Base-by-base conservation (phyloP, 2,888 invertebrate species). In the Drosophila koepferae region DNA sequence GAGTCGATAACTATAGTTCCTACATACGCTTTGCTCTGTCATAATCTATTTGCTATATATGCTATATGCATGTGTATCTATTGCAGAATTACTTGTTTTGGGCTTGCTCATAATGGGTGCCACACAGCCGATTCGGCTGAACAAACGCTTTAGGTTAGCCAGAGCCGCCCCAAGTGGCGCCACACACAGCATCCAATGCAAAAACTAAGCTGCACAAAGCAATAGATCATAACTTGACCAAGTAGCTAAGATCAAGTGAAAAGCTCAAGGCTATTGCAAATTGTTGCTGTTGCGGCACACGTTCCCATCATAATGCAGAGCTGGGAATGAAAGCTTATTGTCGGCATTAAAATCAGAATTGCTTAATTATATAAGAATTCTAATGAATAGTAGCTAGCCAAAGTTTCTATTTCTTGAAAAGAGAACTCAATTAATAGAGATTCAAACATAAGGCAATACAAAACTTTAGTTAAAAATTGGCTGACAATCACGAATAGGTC, bases 51-150 rank as follows among this genome's bases (percentile, higher is more conserved):
- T 68, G 38, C 60, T 60, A 49, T 51, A 59, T 41, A 41, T 18
- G 9, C 10, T 44, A 44, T 64, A 31, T 28, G 55, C 41, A 46
- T 59, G 43, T 62, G 46, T 60, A 41, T 70, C 18, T 67, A 41
- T 91, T 91, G 59, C 91, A 92, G 92, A 91, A 66, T 70, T 91
- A 51, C 86, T 91, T 74, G 77, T 92, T 75, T 87, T 91, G 87
- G 89, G 91, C 81, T 81, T 91, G 74, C 91, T 92, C 63, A 87
- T 92, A 69, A 87, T 91, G 90, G 90, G 91, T 76, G 92, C 92
- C 81, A 91, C 91, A 71, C 91, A 92, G 81, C 91, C 91, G 61
- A 80, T 74, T 56, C 74, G 85, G 74, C 83, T 91, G 66, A 87
- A 74, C 73, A 91, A 86, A 69, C 83, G 81, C 63, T 87, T 81